Percentiles rank a stretch among this genome's conserved stretches.
phyloP scores from a whole-genome alignment of 1,140 invertebrate genomes.

The Caenorhabditis remanei region DNA sequence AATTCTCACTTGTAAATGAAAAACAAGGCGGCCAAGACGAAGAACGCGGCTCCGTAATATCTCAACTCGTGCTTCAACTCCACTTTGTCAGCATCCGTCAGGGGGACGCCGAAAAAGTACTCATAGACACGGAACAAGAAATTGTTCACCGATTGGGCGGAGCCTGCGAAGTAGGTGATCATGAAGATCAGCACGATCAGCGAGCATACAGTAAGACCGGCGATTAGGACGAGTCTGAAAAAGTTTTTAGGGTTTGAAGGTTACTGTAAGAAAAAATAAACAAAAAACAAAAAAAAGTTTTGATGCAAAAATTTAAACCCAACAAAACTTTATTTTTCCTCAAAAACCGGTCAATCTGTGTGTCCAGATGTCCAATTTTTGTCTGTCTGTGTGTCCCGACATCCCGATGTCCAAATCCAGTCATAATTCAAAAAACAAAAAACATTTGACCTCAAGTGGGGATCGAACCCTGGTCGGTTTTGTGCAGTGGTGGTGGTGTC shows the following conservation, averaged over 20 bases:
- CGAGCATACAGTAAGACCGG: constrained; percentile 11
- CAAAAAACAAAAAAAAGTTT: background rate
- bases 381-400: too few relatives aligned
- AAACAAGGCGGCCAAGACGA: constrained; percentile 21
- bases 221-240: constrained; percentile 20
- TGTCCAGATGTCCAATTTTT: too few relatives aligned
- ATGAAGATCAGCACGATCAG: constrained; percentile 33
- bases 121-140: constrained; percentile 23
- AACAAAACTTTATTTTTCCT: background rate
- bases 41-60: constrained; percentile 40
- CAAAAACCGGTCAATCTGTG: too few relatives aligned
- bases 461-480: too few relatives aligned
- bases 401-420: too few relatives aligned
- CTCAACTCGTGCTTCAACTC: constrained; percentile 38
- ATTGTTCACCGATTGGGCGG: constrained; percentile 11
- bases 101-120: background rate
- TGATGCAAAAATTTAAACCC: background rate
- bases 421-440: too few relatives aligned
- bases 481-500: too few relatives aligned
- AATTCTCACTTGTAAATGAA: constrained; percentile 36
- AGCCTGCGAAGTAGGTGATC: constrained; percentile 39
- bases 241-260: background rate
- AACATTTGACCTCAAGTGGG: too few relatives aligned
- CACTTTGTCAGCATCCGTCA: constrained; percentile 8
- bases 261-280: background rate